A percentile compares a stretch with the other conserved stretches of the same genome.
Evolutionary conservation across 1,140 invertebrate species (phyloP).

Genomic region (Tetramorium alpestre): DNA sequence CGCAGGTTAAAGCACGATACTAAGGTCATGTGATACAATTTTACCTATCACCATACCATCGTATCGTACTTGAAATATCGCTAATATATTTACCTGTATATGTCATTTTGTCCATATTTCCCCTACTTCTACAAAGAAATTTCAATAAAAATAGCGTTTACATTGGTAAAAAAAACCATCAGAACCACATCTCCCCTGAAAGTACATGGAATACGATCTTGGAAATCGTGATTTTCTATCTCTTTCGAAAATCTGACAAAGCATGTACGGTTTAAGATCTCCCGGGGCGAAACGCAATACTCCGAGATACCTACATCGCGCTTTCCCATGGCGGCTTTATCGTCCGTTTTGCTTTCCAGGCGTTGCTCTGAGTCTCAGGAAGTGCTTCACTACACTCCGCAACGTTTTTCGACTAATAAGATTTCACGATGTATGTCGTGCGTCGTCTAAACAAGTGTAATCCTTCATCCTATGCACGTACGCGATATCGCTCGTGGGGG

Average conservation of each 20-base stretch:
- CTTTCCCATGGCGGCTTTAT: constrained; percentile 25
- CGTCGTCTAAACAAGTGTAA: constrained; percentile 56
- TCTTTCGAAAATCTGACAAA: constrained; percentile 49
- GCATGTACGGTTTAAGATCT: constrained; percentile 37
- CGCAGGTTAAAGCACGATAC: too few relatives aligned
- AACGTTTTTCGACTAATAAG: constrained; percentile 70
- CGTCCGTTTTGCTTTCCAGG: constrained; percentile 20
- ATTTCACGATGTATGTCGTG: constrained; percentile 49
- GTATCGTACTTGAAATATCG: too few relatives aligned
- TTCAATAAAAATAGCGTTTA: constrained; percentile 20
- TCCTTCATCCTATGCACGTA: constrained; percentile 69
- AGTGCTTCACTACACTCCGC: constrained; percentile 6
- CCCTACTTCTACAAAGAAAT: not conserved
- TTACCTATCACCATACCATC: too few relatives aligned
- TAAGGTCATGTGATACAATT: too few relatives aligned
- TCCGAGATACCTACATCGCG: constrained; percentile 27
- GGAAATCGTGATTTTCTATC: constrained; percentile 38
- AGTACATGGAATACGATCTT: not conserved
- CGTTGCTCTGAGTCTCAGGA: constrained; percentile 2
- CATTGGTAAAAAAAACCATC: not conserved
- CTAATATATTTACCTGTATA: too few relatives aligned
- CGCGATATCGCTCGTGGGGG: constrained; percentile 30
- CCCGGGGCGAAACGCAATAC: constrained; percentile 34
- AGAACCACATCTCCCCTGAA: too few relatives aligned
- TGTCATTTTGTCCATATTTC: too few relatives aligned